These are phyloP conservation scores for Macrophya alboannulata DNA, from an alignment of 2,888 invertebrate species.

Conservation along the genomic window DNA sequence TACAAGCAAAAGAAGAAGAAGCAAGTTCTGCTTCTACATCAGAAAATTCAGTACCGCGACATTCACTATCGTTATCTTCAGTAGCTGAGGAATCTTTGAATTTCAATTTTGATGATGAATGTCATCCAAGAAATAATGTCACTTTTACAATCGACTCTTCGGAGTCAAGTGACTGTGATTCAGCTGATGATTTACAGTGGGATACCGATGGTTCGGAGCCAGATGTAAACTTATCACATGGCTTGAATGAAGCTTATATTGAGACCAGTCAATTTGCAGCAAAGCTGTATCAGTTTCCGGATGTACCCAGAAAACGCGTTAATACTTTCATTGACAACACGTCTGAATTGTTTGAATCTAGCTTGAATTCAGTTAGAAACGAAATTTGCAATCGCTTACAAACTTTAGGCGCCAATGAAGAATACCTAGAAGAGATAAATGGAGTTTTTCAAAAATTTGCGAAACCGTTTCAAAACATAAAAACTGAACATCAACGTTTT, in stretches of 20 bases:
- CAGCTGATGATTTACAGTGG: not conserved
- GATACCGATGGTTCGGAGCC: not conserved
- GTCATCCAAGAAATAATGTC: not conserved
- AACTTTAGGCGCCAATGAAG: constrained; percentile 3
- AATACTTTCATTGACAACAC: not conserved
- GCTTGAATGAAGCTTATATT: not conserved
- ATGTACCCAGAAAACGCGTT: not conserved
- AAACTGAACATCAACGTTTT: constrained; percentile 2
- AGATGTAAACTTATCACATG: not conserved
- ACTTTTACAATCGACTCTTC: not conserved
- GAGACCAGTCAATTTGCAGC: not conserved
- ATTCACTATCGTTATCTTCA: not conserved
- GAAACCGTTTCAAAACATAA: constrained; percentile 3
- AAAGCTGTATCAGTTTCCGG: constrained; percentile 18
- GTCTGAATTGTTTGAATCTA: constrained; percentile 9
- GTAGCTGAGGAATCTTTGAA: not conserved
- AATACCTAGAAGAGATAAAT: not conserved
- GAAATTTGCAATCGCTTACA: not conserved
- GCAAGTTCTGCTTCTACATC: not conserved
- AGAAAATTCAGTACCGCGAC: too few relatives aligned
- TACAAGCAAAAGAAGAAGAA: not conserved
- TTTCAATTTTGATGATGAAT: not conserved
- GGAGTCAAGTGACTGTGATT: constrained; percentile 13
- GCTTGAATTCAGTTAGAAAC: not conserved
- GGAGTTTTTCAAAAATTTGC: constrained; percentile 9